These are phyloP conservation scores for Microtus oregoni DNA, from an alignment of 2,113 vertebrate genomes.

Conservation along the genomic window DNA sequence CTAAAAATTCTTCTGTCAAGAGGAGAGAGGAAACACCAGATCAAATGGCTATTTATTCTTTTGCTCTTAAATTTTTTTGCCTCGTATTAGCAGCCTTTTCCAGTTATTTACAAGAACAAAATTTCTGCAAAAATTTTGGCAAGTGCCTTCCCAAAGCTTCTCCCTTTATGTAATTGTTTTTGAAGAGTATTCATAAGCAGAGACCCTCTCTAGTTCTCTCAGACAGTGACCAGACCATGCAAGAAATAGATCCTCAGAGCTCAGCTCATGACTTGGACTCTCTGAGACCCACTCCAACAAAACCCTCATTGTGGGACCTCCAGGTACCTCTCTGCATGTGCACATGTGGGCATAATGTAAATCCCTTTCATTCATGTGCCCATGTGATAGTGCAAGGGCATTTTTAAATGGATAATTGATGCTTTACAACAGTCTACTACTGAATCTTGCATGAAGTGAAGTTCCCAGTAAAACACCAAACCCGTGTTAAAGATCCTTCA, in stretches of 20 bases:
- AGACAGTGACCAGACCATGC: not conserved
- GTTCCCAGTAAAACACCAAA: no score
- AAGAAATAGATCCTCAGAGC: fast-evolving
- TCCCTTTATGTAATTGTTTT: not conserved
- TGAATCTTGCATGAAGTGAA: not conserved
- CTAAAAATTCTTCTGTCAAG: conserved; percentile 55
- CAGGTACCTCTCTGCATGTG: not conserved
- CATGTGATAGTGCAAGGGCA: fast-evolving
- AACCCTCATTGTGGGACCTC: fast-evolving
- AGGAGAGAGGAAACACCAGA: conserved; percentile 47
- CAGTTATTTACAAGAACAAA: not conserved
- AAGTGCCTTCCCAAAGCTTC: not conserved
- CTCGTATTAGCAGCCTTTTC: not conserved
- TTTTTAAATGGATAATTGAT: not conserved
- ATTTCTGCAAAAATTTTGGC: not conserved
- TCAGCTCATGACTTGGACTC: fast-evolving
- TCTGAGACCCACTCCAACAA: not conserved
- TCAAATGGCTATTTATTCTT: not conserved
- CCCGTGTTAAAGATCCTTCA: not conserved
- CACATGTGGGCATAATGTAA: not conserved
- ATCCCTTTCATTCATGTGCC: fast-evolving
- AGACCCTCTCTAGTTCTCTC: no score
- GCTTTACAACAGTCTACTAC: no score
- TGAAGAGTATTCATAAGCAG: not conserved
- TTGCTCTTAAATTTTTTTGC: not conserved